phyloP scores from a whole-genome alignment of 2,113 vertebrate genomes.

The Rousettus leschenaultii region DNA sequence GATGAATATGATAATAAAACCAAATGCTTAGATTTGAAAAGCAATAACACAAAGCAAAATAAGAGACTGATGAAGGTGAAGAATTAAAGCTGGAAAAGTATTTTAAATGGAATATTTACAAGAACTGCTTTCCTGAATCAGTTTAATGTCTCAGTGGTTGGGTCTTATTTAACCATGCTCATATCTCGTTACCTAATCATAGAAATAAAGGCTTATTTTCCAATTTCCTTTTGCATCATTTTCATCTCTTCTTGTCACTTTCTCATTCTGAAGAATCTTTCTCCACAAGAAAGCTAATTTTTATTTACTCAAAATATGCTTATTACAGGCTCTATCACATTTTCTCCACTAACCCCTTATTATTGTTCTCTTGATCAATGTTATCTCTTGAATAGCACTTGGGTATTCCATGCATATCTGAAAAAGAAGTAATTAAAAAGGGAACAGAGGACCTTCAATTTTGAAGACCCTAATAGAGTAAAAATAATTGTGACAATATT shows the following conservation, averaged over 20 bases:
- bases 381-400: not conserved
- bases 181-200: slow-evolving; percentile 46
- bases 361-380: slow-evolving; percentile 41
- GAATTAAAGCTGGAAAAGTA: not conserved
- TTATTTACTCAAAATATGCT: slow-evolving; percentile 55
- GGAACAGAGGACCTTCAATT: not conserved
- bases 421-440: slow-evolving; percentile 41
- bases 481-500: slow-evolving; percentile 15
- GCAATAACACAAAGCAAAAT: slow-evolving; percentile 9
- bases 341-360: not conserved
- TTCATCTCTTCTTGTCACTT: slow-evolving; percentile 37
- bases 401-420: not conserved
- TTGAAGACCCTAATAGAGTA: not conserved
- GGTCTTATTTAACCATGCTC: slow-evolving; percentile 33
- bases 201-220: slow-evolving; percentile 48
- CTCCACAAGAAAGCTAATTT: slow-evolving; percentile 50
- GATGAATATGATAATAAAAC: not conserved
- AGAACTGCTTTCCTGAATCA: slow-evolving; percentile 37
- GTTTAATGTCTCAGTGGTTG: not conserved
- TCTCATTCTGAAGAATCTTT: slow-evolving; percentile 19
- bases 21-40: slow-evolving; percentile 42
- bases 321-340: not conserved
- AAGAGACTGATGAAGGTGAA: slow-evolving; percentile 1
- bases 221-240: slow-evolving; percentile 38
- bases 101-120: slow-evolving; percentile 38